phyloP scores from a whole-genome alignment of 2,888 invertebrate species.

The Pecten maximus region DNA sequence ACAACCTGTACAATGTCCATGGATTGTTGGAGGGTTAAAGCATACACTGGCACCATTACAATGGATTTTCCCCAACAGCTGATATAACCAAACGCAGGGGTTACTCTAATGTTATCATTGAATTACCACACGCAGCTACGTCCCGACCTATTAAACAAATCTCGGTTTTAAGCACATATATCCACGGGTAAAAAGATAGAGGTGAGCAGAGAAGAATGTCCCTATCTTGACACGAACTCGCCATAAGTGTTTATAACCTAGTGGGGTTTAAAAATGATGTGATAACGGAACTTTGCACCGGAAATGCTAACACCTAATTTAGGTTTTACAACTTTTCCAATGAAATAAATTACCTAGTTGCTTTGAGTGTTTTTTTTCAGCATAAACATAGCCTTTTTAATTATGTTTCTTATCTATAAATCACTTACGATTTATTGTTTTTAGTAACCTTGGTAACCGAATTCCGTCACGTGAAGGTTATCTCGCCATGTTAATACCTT shows the following conservation, averaged over 20 bases:
- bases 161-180: neutral
- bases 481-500: too few relatives aligned
- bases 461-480: too few relatives aligned
- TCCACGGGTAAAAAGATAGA: neutral
- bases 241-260: neutral
- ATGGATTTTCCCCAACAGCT: neutral
- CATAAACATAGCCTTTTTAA: too few relatives aligned
- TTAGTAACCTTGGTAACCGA: too few relatives aligned
- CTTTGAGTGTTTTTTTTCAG: too few relatives aligned
- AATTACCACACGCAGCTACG: conserved; percentile 15
- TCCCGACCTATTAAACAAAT: neutral
- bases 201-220: neutral
- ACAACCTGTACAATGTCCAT: neutral
- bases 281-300: neutral
- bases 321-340: neutral
- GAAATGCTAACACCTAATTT: neutral
- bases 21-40: neutral
- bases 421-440: too few relatives aligned
- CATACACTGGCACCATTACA: neutral
- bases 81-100: neutral
- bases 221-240: conserved; percentile 26
- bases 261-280: conserved; percentile 11
- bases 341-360: neutral
- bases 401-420: too few relatives aligned
- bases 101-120: neutral